phyloP scores from a whole-genome alignment of 2,797 vertebrate genomes.

The Adrianichthys oophorus region DNA sequence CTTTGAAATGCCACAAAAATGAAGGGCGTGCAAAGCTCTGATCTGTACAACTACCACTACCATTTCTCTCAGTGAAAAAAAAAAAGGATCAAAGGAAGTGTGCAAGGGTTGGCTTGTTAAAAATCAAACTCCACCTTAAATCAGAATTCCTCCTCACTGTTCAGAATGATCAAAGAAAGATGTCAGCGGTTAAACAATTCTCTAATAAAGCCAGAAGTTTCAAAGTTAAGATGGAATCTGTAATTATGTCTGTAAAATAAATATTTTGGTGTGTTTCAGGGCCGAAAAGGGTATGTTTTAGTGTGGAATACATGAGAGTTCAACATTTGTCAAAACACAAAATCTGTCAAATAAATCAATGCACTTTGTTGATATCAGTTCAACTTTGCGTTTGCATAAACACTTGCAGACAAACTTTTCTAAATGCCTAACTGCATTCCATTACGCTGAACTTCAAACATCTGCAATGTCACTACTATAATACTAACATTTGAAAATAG shows the following conservation, averaged over 20 bases:
- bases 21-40: constrained; percentile 32
- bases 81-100: constrained; percentile 61
- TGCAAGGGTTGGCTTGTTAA: constrained; percentile 55
- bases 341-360: constrained; percentile 10
- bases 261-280: constrained; percentile 10
- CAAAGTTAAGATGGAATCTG: constrained; percentile 35
- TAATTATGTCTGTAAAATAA: constrained; percentile 41
- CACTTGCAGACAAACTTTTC: neutral
- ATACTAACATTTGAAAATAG: constrained; percentile 4
- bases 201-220: constrained; percentile 47
- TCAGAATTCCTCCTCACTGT: constrained; percentile 55
- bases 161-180: constrained; percentile 56
- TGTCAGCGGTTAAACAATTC: constrained; percentile 57
- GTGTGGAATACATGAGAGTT: no score
- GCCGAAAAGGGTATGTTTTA: constrained; percentile 5
- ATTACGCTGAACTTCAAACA: constrained; percentile 1
- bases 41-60: constrained; percentile 33
- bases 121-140: constrained; percentile 59
- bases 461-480: constrained; percentile 1
- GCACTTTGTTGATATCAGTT: constrained; percentile 8
- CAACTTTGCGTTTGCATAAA: neutral
- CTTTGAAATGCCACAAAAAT: constrained; percentile 24
- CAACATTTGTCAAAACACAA: constrained; percentile 10
- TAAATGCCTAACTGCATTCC: constrained; percentile 2
- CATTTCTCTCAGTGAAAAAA: constrained; percentile 36